Evolutionary conservation across 2,797 vertebrate genomes (phyloP).

Genomic region (Phrynocephalus forsythii): DNA sequence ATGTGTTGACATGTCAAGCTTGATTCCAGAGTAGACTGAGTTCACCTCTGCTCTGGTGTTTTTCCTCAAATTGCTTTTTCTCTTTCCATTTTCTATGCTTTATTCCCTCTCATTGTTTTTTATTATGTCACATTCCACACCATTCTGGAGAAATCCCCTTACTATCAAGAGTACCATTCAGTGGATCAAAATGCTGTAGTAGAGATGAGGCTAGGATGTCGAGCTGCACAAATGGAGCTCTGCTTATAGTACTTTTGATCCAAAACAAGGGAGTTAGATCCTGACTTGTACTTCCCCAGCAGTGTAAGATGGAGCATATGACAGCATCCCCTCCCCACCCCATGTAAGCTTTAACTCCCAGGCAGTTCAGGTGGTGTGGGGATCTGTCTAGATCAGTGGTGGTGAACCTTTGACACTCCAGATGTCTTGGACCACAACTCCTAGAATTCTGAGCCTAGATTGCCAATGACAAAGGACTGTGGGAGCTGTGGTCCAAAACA

Average conservation of each 20-base stretch:
- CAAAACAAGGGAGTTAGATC: neutral
- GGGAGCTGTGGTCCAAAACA: too few species aligned
- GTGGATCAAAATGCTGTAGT: neutral
- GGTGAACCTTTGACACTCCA: too few species aligned
- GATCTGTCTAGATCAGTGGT: too few species aligned
- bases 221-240: neutral
- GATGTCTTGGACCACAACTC: too few species aligned
- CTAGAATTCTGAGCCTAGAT: too few species aligned
- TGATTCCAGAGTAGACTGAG: neutral
- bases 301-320: neutral
- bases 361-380: neutral
- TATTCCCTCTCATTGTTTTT: neutral
- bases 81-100: neutral
- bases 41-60: neutral
- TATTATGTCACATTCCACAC: neutral
- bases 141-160: neutral
- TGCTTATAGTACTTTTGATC: neutral
- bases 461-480: too few species aligned
- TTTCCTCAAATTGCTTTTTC: neutral
- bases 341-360: neutral
- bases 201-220: neutral
- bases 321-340: too few species aligned
- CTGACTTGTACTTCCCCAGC: neutral
- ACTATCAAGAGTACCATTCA: neutral
- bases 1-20: neutral